These are phyloP conservation scores for Heliconius hortense DNA, from an alignment of 2,888 invertebrate species.

Conservation along the genomic window DNA sequence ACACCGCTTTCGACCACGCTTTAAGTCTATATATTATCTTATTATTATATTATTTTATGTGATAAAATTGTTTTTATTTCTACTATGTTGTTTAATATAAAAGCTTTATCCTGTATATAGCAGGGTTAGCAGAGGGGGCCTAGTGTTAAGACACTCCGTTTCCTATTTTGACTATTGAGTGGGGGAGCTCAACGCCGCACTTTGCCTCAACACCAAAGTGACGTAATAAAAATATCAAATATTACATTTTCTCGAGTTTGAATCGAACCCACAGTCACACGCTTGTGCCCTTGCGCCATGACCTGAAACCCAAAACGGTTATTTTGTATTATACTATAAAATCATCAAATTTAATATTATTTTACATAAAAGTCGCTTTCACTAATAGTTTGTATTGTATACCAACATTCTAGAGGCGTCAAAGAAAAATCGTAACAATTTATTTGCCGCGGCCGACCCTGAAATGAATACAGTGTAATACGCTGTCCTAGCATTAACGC, in stretches of 20 bases:
- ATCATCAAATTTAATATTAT: background rate
- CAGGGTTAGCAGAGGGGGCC: background rate
- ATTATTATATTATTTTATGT: no score
- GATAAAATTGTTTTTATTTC: no score
- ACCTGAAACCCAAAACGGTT: background rate
- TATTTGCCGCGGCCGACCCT: slow-evolving; percentile 61
- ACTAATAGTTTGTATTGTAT: slow-evolving; percentile 46
- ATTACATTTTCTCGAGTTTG: background rate
- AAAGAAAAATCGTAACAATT: slow-evolving; percentile 78
- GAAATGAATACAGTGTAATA: slow-evolving; percentile 55
- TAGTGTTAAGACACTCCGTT: background rate
- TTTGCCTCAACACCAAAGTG: no score
- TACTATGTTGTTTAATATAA: no score
- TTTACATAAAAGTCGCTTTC: slow-evolving; percentile 24
- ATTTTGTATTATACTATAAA: background rate
- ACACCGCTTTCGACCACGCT: no score
- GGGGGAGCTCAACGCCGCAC: no score
- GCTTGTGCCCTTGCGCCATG: no score
- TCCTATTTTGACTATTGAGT: no score
- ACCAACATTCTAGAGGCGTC: slow-evolving; percentile 69
- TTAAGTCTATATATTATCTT: no score
- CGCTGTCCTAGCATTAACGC: slow-evolving; percentile 61
- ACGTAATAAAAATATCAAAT: background rate
- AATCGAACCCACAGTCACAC: no score
- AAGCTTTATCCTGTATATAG: background rate